phyloP scores from a whole-genome alignment of 2,113 vertebrate genomes.

The Charadrius vociferus region DNA sequence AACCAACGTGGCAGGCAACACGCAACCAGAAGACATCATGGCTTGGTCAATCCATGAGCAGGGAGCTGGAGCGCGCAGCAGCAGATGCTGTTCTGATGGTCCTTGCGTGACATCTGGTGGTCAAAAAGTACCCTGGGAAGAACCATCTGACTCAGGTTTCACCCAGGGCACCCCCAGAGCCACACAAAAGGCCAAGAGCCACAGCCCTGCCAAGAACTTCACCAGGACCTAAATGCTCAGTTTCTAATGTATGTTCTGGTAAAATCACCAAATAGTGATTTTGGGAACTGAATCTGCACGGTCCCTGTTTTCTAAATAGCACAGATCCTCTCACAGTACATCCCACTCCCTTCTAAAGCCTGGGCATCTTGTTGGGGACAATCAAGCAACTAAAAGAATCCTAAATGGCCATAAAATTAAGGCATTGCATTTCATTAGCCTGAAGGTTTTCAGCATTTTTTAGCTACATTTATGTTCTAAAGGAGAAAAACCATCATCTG shows the following conservation, averaged over 20 bases:
- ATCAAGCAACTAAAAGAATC: neutral
- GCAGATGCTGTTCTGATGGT: neutral
- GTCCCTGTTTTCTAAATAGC: neutral
- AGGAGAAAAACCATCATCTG: neutral
- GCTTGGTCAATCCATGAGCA: neutral
- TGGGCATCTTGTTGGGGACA: neutral
- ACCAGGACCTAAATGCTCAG: neutral
- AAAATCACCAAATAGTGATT: neutral
- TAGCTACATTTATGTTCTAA: neutral
- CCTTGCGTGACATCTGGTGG: conserved; percentile 66
- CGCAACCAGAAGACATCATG: neutral
- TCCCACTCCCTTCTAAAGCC: neutral
- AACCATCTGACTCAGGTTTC: neutral
- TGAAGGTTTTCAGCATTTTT: neutral
- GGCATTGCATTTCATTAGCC: neutral
- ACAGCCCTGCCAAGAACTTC: neutral
- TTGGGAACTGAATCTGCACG: neutral
- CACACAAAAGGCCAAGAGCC: neutral
- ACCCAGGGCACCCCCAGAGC: neutral
- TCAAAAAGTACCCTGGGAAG: neutral
- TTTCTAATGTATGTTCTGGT: neutral
- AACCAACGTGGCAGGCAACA: conserved; percentile 51
- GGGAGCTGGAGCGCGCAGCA: neutral
- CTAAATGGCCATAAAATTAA: neutral
- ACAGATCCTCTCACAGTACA: neutral